A percentile compares a stretch with the other conserved stretches of the same genome.
These are phyloP conservation scores for Gorsachius goisagi DNA, from an alignment of 2,113 vertebrate genomes.

Conservation along the genomic window DNA sequence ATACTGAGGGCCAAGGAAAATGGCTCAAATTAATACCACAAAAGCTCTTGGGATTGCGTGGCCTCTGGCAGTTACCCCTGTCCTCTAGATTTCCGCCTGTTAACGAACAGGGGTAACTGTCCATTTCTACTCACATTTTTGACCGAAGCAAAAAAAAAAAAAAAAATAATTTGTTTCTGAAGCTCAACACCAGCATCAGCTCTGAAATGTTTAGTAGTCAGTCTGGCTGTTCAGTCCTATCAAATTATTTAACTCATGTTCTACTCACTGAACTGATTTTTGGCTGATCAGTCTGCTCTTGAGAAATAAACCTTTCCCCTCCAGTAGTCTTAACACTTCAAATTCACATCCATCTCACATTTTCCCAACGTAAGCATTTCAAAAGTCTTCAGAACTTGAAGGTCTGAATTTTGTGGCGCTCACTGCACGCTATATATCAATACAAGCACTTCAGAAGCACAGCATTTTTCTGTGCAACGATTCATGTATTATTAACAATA, in stretches of 20 bases:
- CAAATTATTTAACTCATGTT: neutral
- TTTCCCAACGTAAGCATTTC: neutral
- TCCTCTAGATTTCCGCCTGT: neutral
- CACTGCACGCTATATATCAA: neutral
- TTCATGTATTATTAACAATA: neutral
- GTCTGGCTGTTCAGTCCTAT: neutral
- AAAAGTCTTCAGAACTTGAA: neutral
- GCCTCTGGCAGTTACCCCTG: neutral
- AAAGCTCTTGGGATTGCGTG: neutral
- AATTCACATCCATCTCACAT: neutral
- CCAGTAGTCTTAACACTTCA: neutral
- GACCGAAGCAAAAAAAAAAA: neutral
- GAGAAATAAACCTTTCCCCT: constrained; percentile 27
- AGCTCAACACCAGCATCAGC: neutral
- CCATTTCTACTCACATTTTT: neutral
- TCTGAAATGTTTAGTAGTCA: neutral
- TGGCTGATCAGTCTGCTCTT: neutral
- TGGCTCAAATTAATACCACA: neutral
- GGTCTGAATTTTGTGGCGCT: neutral
- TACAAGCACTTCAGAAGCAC: neutral
- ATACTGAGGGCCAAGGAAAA: constrained; percentile 27
- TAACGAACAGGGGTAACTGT: no score
- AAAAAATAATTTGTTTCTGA: neutral
- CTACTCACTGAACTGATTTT: neutral
- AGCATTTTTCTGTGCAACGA: neutral